Base-by-base conservation (phyloP, 2,113 vertebrate genomes). In the Bagarius yarrelli region DNA sequence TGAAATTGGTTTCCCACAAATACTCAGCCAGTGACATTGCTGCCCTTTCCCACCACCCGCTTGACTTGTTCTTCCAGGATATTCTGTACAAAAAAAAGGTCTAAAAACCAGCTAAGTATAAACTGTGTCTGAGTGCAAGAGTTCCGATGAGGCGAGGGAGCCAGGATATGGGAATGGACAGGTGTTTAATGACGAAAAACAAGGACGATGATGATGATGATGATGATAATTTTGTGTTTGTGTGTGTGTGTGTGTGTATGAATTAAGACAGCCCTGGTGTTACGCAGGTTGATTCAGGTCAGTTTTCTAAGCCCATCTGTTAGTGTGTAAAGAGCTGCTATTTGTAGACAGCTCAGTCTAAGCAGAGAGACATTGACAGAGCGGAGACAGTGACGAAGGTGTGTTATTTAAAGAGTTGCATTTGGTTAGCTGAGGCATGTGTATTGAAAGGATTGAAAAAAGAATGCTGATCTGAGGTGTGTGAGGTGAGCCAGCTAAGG, bases 1-100 rank as follows among this genome's bases (percentile, higher is more conserved):
- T 0, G n/a, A 6, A 30, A 50, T 18, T 18, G 1, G 71, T 86
- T 88, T 87, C 85, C 86, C 87, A 87, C 69, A 82, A 44, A 60
- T 79, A 19, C 32, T 47, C 30, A 66, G 30, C 56, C 32, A 32
- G 55, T 12, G 44, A 60, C 85, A 25, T 73, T 67, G 19, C 63
- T 47, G 52, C 34, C 4, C 12, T n/a, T 83, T 78, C 70, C 73
- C 81, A 83, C 69, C 72, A 40, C 78, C 57, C 25, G 1, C 67
- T 59, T 36, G 30, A 55, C 44, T 25, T 79, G 55, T 70, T 82
- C 82, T 74, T 47, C 4, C 27, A 73, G 30, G 53, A 32, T 57
- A 86, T 87, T 80, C 57, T 36, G 9, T 61, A n/a, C n/a, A n/a
- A n/a, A n/a, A n/a, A 73, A 84, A 78, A 2, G 18, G 59, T 32